Base-by-base conservation (phyloP, 2,113 vertebrate species). In the Coreoperca whiteheadi region DNA sequence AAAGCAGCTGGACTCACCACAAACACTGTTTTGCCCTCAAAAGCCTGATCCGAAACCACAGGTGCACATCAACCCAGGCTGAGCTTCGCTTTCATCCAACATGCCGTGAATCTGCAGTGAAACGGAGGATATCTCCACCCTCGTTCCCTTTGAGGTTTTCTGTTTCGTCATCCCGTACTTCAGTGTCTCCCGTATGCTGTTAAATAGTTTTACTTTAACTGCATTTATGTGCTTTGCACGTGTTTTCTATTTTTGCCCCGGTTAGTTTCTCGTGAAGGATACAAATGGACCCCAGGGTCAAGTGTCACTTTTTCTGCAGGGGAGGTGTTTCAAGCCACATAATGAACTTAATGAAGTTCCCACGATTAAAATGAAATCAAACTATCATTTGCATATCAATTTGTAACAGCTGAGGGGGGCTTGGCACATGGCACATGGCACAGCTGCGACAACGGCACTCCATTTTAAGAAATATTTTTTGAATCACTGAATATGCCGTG, bases 21-120 rank as follows among this genome's bases (percentile, higher is more conserved):
- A 87, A 85, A 82, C 78, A 73, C 25, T 0, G 16, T 32, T 41
- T 16, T 8, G 2, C 8, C 21, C 21, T 48, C 50, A 56, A 46
- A 43, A 18, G 60, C 41, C 43, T 21, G 53, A 63, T 59, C 23
- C 72, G 53, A 87, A 79, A 84, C 70, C 84, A 1, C 74, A 73
- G 11, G 60, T 50, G 70, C 71, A 79, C 63, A 61, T 71, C 43
- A 71, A 18, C 69, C 63, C 2, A 9, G 6, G 34, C n/a, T 15
- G 57, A 23, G 21, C 59, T 63, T n/a, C 10, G 37, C 4, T 1
- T 4, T 39, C 2, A 70, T 53, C n/a, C 20, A n/a, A 11, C 48
- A 8, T 0, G 23, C 43, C 10, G 30, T 8, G 11, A 53, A 30
- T 6, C 67, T 70, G 65, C 64, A 41, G 71, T 18, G 21, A 16